These are phyloP conservation scores for Ammodytes marinus DNA, from an alignment of 2,113 vertebrate species.

Conservation along the genomic window DNA sequence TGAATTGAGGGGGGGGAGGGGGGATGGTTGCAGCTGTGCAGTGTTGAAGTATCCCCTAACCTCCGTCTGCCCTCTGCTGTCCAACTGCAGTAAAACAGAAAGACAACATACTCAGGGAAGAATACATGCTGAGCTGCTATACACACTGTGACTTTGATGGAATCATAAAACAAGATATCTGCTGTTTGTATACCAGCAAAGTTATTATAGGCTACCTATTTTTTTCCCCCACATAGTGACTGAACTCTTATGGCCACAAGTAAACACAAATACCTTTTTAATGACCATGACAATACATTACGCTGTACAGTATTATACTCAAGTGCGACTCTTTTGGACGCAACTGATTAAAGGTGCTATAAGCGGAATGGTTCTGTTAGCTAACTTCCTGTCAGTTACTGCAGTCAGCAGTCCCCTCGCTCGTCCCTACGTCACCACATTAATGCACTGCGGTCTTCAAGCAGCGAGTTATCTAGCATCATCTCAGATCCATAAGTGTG, in stretches of 20 bases:
- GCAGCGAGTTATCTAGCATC: too few relatives aligned
- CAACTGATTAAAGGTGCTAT: background rate
- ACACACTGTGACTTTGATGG: background rate
- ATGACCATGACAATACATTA: background rate
- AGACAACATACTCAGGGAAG: background rate
- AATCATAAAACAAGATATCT: background rate
- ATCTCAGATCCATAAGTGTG: too few relatives aligned
- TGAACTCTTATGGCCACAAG: background rate
- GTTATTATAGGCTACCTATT: background rate
- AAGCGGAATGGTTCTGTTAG: too few relatives aligned
- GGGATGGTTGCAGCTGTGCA: background rate
- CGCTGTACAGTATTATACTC: background rate
- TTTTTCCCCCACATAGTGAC: background rate
- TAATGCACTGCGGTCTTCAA: too few relatives aligned
- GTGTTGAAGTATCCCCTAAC: background rate
- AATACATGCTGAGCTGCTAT: background rate
- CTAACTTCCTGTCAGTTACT: too few relatives aligned
- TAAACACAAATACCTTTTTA: background rate
- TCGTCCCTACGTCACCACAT: too few relatives aligned
- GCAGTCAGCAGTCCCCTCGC: too few relatives aligned
- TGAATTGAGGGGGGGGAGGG: background rate
- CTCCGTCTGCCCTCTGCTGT: slow-evolving; percentile 66
- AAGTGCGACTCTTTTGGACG: background rate
- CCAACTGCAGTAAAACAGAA: slow-evolving; percentile 10
- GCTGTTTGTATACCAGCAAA: background rate